phyloP scores from a whole-genome alignment of 2,113 vertebrate species.

The Callorhinus ursinus region DNA sequence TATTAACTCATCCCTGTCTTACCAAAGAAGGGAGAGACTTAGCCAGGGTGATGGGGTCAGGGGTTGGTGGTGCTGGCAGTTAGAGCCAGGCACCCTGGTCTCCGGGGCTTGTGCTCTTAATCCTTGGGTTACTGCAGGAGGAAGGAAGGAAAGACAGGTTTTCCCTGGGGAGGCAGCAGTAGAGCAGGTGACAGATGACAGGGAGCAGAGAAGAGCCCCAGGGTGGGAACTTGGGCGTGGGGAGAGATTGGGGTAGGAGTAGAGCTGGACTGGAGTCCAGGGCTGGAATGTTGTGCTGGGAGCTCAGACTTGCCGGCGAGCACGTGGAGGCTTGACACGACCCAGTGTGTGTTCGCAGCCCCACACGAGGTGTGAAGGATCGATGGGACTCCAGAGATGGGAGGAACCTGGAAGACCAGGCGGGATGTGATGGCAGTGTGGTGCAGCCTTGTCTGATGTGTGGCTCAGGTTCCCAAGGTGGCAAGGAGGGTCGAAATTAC shows the following conservation, averaged over 20 bases:
- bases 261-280: neutral
- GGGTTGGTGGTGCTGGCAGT: neutral
- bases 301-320: neutral
- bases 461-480: neutral
- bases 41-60: neutral
- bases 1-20: neutral
- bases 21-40: neutral
- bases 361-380: neutral
- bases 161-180: neutral
- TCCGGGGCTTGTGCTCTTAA: neutral
- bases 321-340: neutral
- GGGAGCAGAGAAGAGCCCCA: neutral
- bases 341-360: neutral
- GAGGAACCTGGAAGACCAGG: neutral
- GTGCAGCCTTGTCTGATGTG: neutral
- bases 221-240: neutral
- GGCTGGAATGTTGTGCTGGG: neutral
- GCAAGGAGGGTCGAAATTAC: neutral
- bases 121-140: neutral
- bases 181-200: neutral
- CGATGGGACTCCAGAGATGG: neutral
- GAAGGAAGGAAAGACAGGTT: neutral
- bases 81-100: neutral
- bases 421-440: neutral
- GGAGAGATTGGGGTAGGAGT: neutral